These are phyloP conservation scores for Leucania comma DNA, from an alignment of 2,888 invertebrate species.

Conservation along the genomic window DNA sequence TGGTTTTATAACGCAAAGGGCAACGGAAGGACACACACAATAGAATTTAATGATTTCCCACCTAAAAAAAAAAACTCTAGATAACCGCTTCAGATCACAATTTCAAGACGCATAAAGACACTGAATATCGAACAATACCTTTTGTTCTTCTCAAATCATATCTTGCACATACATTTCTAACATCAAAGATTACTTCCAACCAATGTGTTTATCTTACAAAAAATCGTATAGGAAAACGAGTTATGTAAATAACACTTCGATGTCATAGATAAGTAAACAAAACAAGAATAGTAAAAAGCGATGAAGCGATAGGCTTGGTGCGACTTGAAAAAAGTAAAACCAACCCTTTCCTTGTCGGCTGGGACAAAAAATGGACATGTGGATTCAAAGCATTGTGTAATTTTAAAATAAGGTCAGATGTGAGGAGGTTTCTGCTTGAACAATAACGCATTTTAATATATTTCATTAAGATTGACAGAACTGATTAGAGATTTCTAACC, in stretches of 20 bases:
- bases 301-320: conserved; percentile 83
- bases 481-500: conserved; percentile 82
- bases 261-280: conserved; percentile 73
- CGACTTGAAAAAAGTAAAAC: conserved; percentile 77
- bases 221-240: conserved; percentile 64
- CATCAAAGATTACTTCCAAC: conserved; percentile 57
- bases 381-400: conserved; percentile 82
- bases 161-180: conserved; percentile 45
- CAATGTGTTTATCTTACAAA: conserved; percentile 59
- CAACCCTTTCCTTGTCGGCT: conserved; percentile 87
- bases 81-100: neutral
- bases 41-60: too few species aligned
- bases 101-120: conserved; percentile 26
- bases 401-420: conserved; percentile 82
- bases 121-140: conserved; percentile 30
- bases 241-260: conserved; percentile 75
- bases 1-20: too few species aligned
- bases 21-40: too few species aligned
- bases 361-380: conserved; percentile 84
- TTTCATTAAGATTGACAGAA: conserved; percentile 89
- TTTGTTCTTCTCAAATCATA: conserved; percentile 54
- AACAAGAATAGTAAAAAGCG: conserved; percentile 80
- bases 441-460: conserved; percentile 88
- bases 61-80: neutral
- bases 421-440: conserved; percentile 86